phyloP scores from a whole-genome alignment of 2,797 vertebrate genomes.

The Sebastes trivittatus region DNA sequence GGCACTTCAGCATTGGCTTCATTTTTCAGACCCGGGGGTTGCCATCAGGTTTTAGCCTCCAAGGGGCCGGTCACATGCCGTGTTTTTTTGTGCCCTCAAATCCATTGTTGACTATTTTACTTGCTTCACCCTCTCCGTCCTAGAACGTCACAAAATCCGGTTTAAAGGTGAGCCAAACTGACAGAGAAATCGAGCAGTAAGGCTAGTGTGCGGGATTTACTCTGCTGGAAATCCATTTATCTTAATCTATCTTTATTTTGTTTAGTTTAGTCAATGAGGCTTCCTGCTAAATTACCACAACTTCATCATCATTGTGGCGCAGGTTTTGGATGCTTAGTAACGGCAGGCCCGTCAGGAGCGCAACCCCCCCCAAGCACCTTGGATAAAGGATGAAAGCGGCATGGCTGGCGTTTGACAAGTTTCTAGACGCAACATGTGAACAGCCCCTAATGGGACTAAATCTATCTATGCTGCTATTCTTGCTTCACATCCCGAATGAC shows the following conservation, averaged over 20 bases:
- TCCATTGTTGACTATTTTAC: neutral
- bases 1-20: too few species aligned
- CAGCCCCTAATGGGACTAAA: neutral
- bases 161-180: neutral
- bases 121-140: neutral
- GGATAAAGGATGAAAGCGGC: neutral
- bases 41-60: too few species aligned
- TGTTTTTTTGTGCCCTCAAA: too few species aligned
- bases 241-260: neutral
- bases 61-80: too few species aligned
- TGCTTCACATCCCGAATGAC: constrained; percentile 14
- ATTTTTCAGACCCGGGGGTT: too few species aligned
- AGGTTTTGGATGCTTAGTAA: neutral
- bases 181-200: neutral
- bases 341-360: neutral
- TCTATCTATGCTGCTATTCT: neutral
- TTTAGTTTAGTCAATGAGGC: neutral
- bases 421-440: neutral
- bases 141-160: neutral
- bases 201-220: too few species aligned
- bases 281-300: neutral
- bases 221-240: neutral
- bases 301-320: neutral
- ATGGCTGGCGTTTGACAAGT: neutral
- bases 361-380: neutral